Evolutionary conservation across 2,888 invertebrate genomes (phyloP), one percentile per base, ranked within the genome.

Genomic region (Odontomyia ornata): DNA sequence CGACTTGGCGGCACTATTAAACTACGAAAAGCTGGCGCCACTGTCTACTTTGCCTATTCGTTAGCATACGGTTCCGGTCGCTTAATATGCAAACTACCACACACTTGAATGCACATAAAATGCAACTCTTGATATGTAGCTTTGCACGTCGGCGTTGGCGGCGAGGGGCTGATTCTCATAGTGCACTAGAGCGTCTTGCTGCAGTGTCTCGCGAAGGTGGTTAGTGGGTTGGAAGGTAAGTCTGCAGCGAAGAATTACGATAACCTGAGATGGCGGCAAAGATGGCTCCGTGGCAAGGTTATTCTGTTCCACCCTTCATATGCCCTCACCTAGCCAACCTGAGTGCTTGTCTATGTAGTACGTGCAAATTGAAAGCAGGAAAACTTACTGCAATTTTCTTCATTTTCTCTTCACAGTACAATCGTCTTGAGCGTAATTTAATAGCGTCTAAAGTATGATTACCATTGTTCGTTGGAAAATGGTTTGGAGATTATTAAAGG

Each of bases 61-160:
- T 47, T 47, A 52, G 56, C 71, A 52, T 72, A 30, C 27, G 52
- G 71, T 72, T 72, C 71, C 71, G 71, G 71, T 52, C 71, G 71
- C 56, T 72, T 56, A 56, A 18, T 56, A 72, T 72, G 52, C 56
- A 72, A 72, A 72, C 27, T 72, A 72, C 46, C 56, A 27, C 71
- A 72, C 30, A 72, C 56, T 72, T 72, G 71, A 46, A 52, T 72
- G 71, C 71, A 72, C 71, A 71, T 71, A 71, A 60, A 60, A 60
- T 60, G 57, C 57, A 60, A 25, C 23, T 60, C 21, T 60, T 60
- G 23, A 60, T 60, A 23, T 23, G 18, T 25, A 21, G 25, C 57
- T 60, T 60, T 23, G 57, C 57, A 2, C 52, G 52, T 9, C 52
- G 52, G 15, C 21, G 57, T 25, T 23, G 4, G 2, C 25, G 21